phyloP scores from a whole-genome alignment of 2,113 vertebrate genomes.

The Hyperopisus bebe region DNA sequence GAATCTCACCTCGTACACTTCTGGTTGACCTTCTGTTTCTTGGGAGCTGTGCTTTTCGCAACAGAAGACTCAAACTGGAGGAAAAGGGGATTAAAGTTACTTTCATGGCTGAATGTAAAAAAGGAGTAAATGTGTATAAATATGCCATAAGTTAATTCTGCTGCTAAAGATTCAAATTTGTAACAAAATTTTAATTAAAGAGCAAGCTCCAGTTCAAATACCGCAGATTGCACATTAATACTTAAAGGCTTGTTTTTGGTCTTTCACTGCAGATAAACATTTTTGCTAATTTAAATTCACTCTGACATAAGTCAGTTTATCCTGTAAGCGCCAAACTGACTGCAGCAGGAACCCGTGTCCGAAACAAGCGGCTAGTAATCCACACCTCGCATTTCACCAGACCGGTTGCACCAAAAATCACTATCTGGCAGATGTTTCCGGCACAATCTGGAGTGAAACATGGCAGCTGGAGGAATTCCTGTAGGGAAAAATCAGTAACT shows the following conservation, averaged over 20 bases:
- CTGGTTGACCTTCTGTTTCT: slow-evolving; percentile 69
- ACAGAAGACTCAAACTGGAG: slow-evolving; percentile 80
- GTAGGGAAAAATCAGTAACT: slow-evolving; percentile 15
- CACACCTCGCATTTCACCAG: slow-evolving; percentile 82
- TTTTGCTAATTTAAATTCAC: not conserved
- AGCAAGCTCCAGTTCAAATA: not conserved
- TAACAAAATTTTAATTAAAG: not conserved
- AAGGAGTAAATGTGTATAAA: not conserved
- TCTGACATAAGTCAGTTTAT: not conserved
- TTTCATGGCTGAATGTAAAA: not conserved
- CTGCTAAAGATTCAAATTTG: not conserved
- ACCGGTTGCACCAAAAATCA: slow-evolving; percentile 74
- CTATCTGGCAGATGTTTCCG: slow-evolving; percentile 75
- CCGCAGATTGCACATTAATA: not conserved
- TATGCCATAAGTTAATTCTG: not conserved
- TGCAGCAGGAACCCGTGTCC: not conserved
- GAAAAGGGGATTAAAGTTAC: slow-evolving; percentile 18
- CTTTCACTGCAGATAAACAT: not conserved
- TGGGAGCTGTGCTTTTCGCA: slow-evolving; percentile 54
- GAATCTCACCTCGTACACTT: slow-evolving; percentile 76
- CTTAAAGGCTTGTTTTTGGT: not conserved
- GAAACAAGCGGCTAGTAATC: not conserved
- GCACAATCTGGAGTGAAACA: slow-evolving; percentile 90
- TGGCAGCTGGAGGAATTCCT: slow-evolving; percentile 80
- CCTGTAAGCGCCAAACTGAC: not conserved